These are phyloP conservation scores for Corella eumyota DNA, from an alignment of 23 tunicate species.

Conservation along the genomic window DNA sequence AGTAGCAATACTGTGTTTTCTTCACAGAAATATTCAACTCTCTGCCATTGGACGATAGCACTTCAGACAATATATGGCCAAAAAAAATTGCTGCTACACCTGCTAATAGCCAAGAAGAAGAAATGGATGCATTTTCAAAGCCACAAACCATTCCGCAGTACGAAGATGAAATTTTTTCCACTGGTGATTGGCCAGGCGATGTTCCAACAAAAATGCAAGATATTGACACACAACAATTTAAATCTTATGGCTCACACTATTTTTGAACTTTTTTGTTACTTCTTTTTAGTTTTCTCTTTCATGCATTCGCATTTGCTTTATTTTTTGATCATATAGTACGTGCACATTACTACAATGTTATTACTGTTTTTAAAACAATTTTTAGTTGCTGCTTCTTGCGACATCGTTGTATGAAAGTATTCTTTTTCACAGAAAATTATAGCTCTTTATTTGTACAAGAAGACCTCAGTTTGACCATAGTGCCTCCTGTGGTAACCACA, in stretches of 20 bases:
- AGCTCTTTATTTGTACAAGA: too few relatives aligned
- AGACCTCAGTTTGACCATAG: too few relatives aligned
- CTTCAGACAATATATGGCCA: background rate
- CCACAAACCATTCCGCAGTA: conserved; percentile 22
- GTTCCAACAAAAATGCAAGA: background rate
- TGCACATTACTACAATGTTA: too few relatives aligned
- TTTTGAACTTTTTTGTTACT: background rate
- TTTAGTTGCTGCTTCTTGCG: too few relatives aligned
- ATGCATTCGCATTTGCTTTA: too few relatives aligned
- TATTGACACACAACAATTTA: too few relatives aligned
- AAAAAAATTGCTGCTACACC: conserved; percentile 2
- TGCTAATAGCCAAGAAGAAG: conserved; percentile 12
- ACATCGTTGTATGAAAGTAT: too few relatives aligned
- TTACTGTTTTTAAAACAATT: too few relatives aligned
- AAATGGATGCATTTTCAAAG: conserved; percentile 1
- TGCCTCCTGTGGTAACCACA: background rate
- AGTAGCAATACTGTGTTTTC: too few relatives aligned
- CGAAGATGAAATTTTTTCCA: conserved; percentile 10
- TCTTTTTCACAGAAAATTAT: too few relatives aligned
- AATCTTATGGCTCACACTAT: conserved; percentile 2
- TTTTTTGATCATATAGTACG: too few relatives aligned
- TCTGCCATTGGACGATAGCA: background rate
- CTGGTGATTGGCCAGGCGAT: conserved; percentile 4
- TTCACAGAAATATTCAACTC: background rate
- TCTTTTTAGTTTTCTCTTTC: background rate